A percentile compares a stretch with the other conserved stretches of the same genome.
These are phyloP conservation scores for Corythoichthys haematopterus DNA, from an alignment of 2,113 vertebrate genomes.

Conservation along the genomic window DNA sequence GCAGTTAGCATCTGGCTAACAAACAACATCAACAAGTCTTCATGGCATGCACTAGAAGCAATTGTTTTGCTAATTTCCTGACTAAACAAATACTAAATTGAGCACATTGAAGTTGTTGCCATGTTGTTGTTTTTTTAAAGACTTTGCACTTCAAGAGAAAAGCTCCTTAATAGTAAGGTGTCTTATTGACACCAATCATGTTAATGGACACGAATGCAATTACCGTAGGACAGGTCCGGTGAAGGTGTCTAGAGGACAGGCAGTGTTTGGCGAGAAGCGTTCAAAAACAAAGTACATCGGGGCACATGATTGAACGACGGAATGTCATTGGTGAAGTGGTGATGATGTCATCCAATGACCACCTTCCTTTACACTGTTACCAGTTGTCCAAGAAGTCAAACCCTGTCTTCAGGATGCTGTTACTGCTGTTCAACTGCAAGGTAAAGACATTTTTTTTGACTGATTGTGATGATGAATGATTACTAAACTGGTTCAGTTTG, in stretches of 20 bases:
- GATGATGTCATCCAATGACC: slow-evolving; percentile 7
- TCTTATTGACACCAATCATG: neutral
- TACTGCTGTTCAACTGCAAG: slow-evolving; percentile 83
- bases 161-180: neutral
- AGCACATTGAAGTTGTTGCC: neutral
- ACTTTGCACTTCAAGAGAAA: neutral
- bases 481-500: neutral
- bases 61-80: neutral
- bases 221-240: neutral
- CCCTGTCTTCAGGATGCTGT: slow-evolving; percentile 89
- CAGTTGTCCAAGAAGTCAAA: slow-evolving; percentile 99
- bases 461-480: neutral
- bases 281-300: neutral
- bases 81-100: neutral
- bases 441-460: neutral
- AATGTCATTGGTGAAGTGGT: slow-evolving; percentile 18
- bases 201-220: neutral
- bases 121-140: neutral
- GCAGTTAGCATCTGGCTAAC: neutral
- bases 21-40: neutral
- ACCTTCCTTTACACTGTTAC: slow-evolving; percentile 66
- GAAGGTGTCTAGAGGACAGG: neutral
- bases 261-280: neutral
- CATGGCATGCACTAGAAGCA: neutral
- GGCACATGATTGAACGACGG: neutral